Evolutionary conservation across 2,888 invertebrate species (phyloP), one percentile per base, ranked within the genome.

Genomic region (Colletes collaris): DNA sequence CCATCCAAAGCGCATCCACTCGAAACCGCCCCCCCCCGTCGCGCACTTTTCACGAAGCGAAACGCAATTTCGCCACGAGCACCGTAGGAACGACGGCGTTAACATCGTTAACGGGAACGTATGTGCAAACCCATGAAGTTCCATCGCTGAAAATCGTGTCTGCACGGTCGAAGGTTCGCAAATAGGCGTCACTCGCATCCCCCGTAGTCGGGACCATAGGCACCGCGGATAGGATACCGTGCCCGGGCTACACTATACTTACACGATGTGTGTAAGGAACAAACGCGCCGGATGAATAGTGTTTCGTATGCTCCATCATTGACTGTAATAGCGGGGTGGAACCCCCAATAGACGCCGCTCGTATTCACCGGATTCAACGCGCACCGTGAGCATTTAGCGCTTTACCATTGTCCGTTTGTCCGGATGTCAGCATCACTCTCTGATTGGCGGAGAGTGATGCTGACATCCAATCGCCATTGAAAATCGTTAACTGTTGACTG

Each of bases 381-480:
- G 56, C 71, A 70, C 73, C 76, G 87, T 82, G 74, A 86, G 78
- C 85, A 86, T 77, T 86, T 87, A 87, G 78, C 87, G 87, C 78
- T 86, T 83, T 87, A 75, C 86, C 78, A 86, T 86, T 69, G 81
- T 67, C 66, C 83, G 81, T 77, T 84, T 83, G 64, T 67, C 66
- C 66, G 86, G 85, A 85, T 85, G 87, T 87, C 87, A 85, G 87
- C 87, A 85, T 87, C 86, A 87, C 87, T 86, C 87, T 85, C 79
- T 68, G 86, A 69, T 70, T 73, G 73, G 74, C 86, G 69, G 85
- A 85, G 87, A 87, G 83, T 86, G 87, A 86, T 84, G 86, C 86
- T 86, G 86, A 86, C 86, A 85, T 86, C 83, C 86, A 81, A 82
- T 76, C 84, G 84, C 84, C 81, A 84, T 84, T 72, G 79, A 59